These are phyloP conservation scores for Prostheceraeus crozeri DNA, from an alignment of 2,888 invertebrate genomes.

Conservation along the genomic window DNA sequence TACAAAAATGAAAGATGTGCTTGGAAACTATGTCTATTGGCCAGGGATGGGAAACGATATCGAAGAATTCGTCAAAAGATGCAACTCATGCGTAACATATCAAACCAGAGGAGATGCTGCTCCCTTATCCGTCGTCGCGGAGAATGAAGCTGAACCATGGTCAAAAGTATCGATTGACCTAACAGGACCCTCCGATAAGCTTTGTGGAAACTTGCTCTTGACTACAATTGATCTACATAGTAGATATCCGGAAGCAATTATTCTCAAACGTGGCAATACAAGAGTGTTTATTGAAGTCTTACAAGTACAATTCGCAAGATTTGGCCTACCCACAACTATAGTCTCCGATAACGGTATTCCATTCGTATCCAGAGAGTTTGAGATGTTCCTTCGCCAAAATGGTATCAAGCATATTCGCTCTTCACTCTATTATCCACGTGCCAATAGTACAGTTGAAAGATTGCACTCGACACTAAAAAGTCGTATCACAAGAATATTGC, in stretches of 20 bases:
- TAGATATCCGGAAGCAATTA: not conserved
- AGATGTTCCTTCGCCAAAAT: conserved; percentile 2
- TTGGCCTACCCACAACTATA: not conserved
- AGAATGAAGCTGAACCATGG: not conserved
- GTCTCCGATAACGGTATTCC: conserved; percentile 6
- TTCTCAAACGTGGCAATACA: not conserved
- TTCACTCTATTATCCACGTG: conserved; percentile 14
- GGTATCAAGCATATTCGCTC: conserved; percentile 7
- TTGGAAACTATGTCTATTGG: conserved; percentile 5
- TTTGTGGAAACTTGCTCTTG: not conserved
- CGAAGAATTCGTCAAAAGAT: not conserved
- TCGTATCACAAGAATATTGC: not conserved
- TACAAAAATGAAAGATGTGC: conserved; percentile 16
- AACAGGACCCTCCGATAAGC: conserved; percentile 1
- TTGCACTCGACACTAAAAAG: conserved; percentile 8
- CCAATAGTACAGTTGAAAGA: conserved; percentile 14
- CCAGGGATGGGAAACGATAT: not conserved
- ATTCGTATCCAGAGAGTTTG: conserved; percentile 3
- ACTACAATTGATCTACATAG: conserved; percentile 1
- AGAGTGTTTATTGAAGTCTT: not conserved
- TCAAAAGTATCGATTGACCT: not conserved
- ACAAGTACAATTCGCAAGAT: not conserved
- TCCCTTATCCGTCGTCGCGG: not conserved
- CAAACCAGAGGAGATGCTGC: not conserved
- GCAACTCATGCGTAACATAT: not conserved